Conservation (phyloP, 1,140 invertebrate genomes). For the Asobara japonica region DNA sequence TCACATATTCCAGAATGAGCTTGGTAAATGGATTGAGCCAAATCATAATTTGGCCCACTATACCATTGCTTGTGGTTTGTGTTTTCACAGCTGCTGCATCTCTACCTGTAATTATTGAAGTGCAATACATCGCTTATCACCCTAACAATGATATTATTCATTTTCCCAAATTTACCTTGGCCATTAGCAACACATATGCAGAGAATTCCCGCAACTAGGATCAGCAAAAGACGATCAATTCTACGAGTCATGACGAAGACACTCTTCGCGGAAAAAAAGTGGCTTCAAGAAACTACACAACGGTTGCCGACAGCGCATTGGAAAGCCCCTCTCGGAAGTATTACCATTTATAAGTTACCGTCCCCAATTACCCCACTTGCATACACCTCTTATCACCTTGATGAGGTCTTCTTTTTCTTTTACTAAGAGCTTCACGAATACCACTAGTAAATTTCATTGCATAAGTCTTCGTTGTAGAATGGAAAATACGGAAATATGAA, state of each 20-base stretch:
- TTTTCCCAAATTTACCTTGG: conserved; percentile 1
- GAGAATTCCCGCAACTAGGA: background rate
- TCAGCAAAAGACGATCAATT: conserved; percentile 9
- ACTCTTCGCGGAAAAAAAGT: background rate
- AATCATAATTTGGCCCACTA: conserved; percentile 9
- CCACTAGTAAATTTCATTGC: background rate
- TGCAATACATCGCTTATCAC: background rate
- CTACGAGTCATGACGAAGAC: conserved; percentile 19
- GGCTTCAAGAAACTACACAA: background rate
- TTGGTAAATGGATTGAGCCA: conserved; percentile 12
- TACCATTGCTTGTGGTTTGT: conserved; percentile 17
- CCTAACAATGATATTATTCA: background rate
- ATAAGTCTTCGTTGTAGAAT: background rate
- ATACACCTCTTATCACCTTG: background rate
- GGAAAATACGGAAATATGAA: too few relatives aligned
- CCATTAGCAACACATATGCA: background rate
- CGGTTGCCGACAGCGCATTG: conserved; percentile 22
- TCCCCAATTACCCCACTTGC: background rate
- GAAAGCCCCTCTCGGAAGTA: background rate
- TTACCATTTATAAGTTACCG: conserved; percentile 32
- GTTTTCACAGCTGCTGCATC: background rate
- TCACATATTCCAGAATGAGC: conserved; percentile 13
- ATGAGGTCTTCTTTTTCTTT: background rate
- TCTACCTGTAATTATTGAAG: background rate
- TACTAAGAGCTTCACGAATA: background rate